Conservation (phyloP, 2,113 vertebrate genomes). For the Progne subis region DNA sequence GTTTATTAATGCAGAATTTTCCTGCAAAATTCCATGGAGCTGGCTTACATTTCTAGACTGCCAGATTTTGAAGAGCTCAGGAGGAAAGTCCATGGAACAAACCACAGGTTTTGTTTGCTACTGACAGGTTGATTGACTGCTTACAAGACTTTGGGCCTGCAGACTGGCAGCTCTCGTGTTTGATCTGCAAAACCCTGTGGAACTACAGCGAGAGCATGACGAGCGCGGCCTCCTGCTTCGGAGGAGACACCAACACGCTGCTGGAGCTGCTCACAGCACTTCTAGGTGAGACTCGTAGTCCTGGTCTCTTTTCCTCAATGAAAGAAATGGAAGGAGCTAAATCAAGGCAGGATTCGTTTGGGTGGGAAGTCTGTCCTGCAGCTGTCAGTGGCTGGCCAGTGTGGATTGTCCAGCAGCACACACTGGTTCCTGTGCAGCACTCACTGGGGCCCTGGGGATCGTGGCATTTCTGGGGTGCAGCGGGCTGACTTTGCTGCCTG, state of each 20-base stretch:
- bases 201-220: conserved; percentile 82
- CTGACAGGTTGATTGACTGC: conserved; percentile 86
- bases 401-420: not conserved
- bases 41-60: not conserved
- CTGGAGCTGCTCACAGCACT: conserved; percentile 77
- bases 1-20: not conserved
- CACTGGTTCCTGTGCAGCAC: not conserved
- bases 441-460: accelerated
- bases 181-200: conserved; percentile 93
- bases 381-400: not conserved
- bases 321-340: not conserved
- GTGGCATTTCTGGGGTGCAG: too few relatives aligned
- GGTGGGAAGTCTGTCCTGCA: not conserved
- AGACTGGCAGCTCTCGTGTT: conserved; percentile 91
- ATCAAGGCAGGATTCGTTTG: not conserved
- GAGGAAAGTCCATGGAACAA: not conserved
- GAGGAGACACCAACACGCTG: conserved; percentile 68
- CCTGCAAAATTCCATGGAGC: not conserved
- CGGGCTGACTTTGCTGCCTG: not conserved
- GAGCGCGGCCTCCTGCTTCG: conserved; percentile 54
- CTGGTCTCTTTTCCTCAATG: not conserved
- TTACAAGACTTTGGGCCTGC: conserved; percentile 86
- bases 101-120: not conserved
- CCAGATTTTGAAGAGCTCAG: not conserved
- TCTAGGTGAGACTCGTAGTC: conserved; percentile 75